phyloP scores from a whole-genome alignment of 2,113 vertebrate species.

The Panurus biarmicus region DNA sequence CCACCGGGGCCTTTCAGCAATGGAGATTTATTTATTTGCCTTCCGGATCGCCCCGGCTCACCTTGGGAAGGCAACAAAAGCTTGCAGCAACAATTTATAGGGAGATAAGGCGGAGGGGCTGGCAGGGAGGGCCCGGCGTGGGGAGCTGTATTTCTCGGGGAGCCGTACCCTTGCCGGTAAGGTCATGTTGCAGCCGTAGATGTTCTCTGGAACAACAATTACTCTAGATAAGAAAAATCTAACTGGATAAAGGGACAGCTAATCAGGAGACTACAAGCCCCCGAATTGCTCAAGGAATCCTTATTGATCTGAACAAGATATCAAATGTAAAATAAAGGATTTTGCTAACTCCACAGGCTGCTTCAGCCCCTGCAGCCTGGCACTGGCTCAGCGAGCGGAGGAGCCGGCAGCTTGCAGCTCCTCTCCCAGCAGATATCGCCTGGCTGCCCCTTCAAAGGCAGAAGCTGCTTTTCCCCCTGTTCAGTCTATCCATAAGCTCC shows the following conservation, averaged over 20 bases:
- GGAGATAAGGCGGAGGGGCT: not conserved
- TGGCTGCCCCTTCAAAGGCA: not conserved
- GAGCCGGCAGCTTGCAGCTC: not conserved
- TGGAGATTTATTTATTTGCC: constrained; percentile 50
- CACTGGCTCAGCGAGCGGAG: not conserved
- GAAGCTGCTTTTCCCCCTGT: not conserved
- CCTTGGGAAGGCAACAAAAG: constrained; percentile 50
- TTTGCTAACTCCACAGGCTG: constrained; percentile 3
- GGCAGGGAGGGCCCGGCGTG: not conserved
- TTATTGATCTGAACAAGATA: constrained; percentile 18
- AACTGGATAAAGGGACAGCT: constrained; percentile 41
- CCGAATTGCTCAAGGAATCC: constrained; percentile 15
- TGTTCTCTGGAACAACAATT: constrained; percentile 15
- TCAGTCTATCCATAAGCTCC: not conserved
- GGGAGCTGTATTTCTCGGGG: constrained; percentile 30
- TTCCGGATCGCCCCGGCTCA: constrained; percentile 37
- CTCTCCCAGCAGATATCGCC: not conserved
- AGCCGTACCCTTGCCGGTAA: not conserved
- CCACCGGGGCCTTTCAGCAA: not conserved
- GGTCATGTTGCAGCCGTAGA: not conserved
- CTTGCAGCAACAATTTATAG: constrained; percentile 54
- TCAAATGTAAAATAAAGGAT: constrained; percentile 33
- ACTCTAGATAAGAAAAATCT: constrained; percentile 22
- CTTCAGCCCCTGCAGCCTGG: constrained; percentile 23
- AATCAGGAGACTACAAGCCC: constrained; percentile 15